A percentile compares a stretch with the other conserved stretches of the same genome.
phyloP scores from a whole-genome alignment of 1,140 invertebrate species.

The Acromyrmex heyeri region DNA sequence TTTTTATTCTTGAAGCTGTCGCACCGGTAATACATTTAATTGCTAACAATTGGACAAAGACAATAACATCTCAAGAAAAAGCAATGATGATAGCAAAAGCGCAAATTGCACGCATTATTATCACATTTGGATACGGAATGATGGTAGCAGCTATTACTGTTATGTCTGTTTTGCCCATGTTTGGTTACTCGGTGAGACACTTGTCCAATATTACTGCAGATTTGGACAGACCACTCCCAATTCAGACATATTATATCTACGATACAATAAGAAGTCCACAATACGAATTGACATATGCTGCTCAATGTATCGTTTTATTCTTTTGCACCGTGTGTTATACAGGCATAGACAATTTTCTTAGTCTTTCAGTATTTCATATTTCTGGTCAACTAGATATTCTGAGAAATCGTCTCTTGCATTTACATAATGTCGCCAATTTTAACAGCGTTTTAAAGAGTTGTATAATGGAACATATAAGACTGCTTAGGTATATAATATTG shows the following conservation, averaged over 20 bases:
- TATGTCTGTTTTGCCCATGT: background rate
- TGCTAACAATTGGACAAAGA: slow-evolving; percentile 40
- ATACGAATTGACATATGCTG: slow-evolving; percentile 24
- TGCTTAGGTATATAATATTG: slow-evolving; percentile 38
- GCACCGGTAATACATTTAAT: slow-evolving; percentile 32
- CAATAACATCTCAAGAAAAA: background rate
- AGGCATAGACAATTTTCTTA: slow-evolving; percentile 37
- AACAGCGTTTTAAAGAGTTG: background rate
- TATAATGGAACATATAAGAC: background rate
- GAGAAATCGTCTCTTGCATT: background rate
- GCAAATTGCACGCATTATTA: background rate
- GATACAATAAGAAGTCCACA: slow-evolving; percentile 37
- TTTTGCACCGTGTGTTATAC: background rate
- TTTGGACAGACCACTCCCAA: background rate
- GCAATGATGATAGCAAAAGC: slow-evolving; percentile 1
- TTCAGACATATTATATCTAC: slow-evolving; percentile 33
- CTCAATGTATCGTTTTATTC: background rate
- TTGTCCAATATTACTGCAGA: background rate
- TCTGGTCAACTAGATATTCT: slow-evolving; percentile 41
- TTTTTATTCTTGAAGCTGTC: slow-evolving; percentile 15
- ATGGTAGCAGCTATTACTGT: background rate
- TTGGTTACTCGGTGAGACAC: background rate
- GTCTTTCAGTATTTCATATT: slow-evolving; percentile 36
- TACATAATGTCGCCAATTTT: background rate
- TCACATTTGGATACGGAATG: background rate